Evolutionary conservation across 2,113 vertebrate genomes (phyloP), one percentile per base, ranked within the genome.

Genomic region (Sinocyclocheilus anophthalmus): DNA sequence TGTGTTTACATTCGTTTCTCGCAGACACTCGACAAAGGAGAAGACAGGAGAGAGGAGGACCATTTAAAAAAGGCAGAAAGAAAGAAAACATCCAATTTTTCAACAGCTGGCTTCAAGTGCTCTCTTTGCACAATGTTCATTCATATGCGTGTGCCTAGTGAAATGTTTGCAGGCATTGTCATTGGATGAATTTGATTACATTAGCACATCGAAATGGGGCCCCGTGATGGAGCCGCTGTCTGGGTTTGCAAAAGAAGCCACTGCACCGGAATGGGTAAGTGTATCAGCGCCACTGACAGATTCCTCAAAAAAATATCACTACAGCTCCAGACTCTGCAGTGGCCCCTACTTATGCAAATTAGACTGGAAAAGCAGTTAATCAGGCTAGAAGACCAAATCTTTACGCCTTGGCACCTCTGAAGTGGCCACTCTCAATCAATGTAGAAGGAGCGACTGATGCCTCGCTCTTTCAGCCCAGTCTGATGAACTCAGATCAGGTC

Each of bases 111-210:
- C 75, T 33, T 79, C 20, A n/a, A 86, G 84, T 37, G 76, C 30
- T 72, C 42, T 50, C 79, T 86, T 78, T 86, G 80, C 67, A 39
- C 84, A 88, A 84, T 50, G 37, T 73, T 83, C 63, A 86, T 86
- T 86, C 84, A 84, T 84, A 80, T 67, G 75, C 81, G 75, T n/a
- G 84, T 13, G 24, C 37, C 45, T 18, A 13, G 12, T 50, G 75
- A 79, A 82, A 83, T 88, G 75, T 84, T 84, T 67, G 80, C 53
- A 59, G 72, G 75, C 75, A 57, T 86, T 84, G 77, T 86, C 82
- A 88, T 59, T 81, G 81, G 85, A 84, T 80, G 59, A 86, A 70
- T 84, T 69, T 75, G 33, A 86, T 84, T 78, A 86, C 57, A 81
- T 86, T 76, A 76, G 48, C 30, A 24, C 42, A 70, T 76, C 65